phyloP scores from a whole-genome alignment of 2,888 invertebrate species.

The Eupithecia dodoneata region DNA sequence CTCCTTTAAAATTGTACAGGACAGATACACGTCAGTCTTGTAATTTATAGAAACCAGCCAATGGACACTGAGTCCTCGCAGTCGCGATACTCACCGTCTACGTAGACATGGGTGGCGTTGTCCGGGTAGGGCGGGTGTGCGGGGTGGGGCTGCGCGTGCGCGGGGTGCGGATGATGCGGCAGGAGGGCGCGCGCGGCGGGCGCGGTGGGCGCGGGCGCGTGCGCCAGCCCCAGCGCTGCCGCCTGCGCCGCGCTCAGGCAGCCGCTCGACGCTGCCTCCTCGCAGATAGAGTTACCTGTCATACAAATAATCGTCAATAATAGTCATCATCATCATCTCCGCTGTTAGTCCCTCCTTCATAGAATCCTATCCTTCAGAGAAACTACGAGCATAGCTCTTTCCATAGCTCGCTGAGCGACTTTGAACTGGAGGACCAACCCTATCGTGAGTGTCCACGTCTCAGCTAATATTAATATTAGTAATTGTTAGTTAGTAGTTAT shows the following conservation, averaged over 20 bases:
- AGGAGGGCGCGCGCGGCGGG: conserved; percentile 63
- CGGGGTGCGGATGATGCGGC: conserved; percentile 48
- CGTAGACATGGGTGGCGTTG: conserved; percentile 70
- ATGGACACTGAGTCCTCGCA: not conserved
- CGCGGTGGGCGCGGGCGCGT: conserved; percentile 70
- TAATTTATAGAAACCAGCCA: not conserved
- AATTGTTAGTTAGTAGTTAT: no score
- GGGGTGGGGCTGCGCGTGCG: conserved; percentile 35
- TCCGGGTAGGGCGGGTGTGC: conserved; percentile 53
- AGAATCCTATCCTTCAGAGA: no score
- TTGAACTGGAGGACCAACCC: no score
- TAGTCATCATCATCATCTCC: no score
- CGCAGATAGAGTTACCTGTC: conserved; percentile 41
- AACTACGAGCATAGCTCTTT: no score
- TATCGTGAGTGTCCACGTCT: no score
- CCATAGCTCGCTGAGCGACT: no score
- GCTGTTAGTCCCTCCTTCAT: no score
- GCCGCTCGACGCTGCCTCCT: conserved; percentile 39
- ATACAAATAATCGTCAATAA: not conserved
- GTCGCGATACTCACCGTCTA: conserved; percentile 61
- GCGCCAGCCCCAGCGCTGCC: conserved; percentile 73
- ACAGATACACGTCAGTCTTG: not conserved
- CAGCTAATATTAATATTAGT: no score
- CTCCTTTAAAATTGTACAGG: not conserved
- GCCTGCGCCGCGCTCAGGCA: conserved; percentile 72